Conservation (phyloP, 2,888 invertebrate species). For the Orthosia gothica region DNA sequence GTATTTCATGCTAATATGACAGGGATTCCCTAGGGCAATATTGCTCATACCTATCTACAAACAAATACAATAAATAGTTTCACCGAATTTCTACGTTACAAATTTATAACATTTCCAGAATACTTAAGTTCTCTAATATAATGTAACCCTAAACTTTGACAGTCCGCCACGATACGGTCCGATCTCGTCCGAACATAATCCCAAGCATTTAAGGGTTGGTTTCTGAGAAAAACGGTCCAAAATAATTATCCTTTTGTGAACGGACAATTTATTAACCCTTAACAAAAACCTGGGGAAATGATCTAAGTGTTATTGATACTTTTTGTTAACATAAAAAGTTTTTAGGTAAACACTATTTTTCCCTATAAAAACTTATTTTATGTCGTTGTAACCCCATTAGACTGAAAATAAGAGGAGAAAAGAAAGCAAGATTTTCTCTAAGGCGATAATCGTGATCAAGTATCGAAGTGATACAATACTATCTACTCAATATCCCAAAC, state of each 20-base stretch:
- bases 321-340: not conserved
- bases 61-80: constrained; percentile 30
- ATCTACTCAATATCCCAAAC: not conserved
- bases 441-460: constrained; percentile 4
- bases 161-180: constrained; percentile 7
- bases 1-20: not conserved
- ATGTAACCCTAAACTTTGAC: constrained; percentile 51
- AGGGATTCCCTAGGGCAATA: not conserved
- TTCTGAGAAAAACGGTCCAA: constrained; percentile 19
- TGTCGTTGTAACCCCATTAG: not conserved
- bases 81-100: constrained; percentile 6
- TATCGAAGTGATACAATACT: not conserved
- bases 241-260: constrained; percentile 45
- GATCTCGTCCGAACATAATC: constrained; percentile 42
- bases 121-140: constrained; percentile 28
- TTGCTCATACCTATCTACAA: not conserved
- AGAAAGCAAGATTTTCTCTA: not conserved
- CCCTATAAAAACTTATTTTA: not conserved
- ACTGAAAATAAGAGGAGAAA: not conserved
- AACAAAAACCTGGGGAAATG: not conserved
- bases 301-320: not conserved
- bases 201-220: constrained; percentile 44
- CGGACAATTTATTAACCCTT: constrained; percentile 13
- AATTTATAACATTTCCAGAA: constrained; percentile 42
- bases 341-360: not conserved